Percentiles rank a stretch among this genome's conserved stretches.
Evolutionary conservation across 2,888 invertebrate species (phyloP).

Genomic region (Protonemura montana): DNA sequence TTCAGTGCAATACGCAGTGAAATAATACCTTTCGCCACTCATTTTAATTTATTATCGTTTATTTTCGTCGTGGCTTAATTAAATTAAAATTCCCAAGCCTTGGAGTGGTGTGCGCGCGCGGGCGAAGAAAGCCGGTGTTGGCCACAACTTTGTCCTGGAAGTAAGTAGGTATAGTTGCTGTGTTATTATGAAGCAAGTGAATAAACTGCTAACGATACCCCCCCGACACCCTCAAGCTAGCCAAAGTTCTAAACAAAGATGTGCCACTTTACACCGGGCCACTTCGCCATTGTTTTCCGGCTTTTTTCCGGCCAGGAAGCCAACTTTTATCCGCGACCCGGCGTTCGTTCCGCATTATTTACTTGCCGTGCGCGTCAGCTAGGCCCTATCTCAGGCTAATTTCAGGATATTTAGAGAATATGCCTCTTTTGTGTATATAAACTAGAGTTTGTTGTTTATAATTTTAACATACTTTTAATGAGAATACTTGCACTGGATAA

Average conservation of each 20-base stretch:
- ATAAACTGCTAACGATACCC: not conserved
- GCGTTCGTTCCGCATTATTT: not conserved
- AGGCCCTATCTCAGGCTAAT: not conserved
- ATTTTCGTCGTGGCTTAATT: not conserved
- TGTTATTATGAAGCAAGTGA: not conserved
- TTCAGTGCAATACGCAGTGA: not conserved
- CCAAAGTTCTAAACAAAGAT: not conserved
- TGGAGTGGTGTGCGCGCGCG: too few relatives aligned
- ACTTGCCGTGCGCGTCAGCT: not conserved
- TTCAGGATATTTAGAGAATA: not conserved
- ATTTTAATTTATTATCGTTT: not conserved
- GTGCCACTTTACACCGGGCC: not conserved
- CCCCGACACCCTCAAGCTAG: too few relatives aligned
- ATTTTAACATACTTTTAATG: not conserved
- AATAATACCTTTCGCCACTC: not conserved
- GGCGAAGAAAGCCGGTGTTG: too few relatives aligned
- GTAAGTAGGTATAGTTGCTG: not conserved
- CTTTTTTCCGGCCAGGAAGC: not conserved
- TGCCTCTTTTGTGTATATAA: not conserved
- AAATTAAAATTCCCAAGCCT: not conserved
- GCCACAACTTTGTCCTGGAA: not conserved
- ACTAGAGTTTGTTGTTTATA: not conserved
- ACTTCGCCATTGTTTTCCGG: not conserved
- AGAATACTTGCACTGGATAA: not conserved
- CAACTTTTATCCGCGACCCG: not conserved